Conservation (phyloP, 2,113 vertebrate species). For the Neolamprologus sp. region DNA sequence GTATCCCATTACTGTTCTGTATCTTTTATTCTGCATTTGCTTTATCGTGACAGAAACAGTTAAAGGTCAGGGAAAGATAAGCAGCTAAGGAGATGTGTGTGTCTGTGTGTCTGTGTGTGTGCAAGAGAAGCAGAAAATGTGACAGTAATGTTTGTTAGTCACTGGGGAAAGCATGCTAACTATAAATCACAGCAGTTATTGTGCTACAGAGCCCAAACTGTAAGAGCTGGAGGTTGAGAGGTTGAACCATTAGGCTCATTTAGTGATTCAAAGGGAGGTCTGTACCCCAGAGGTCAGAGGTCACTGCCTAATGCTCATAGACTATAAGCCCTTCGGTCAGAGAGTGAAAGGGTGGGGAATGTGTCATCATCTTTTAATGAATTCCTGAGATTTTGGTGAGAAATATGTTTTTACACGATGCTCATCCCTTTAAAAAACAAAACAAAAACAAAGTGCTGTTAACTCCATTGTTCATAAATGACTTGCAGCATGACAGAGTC, state of each 20-base stretch:
- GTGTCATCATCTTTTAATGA: not conserved
- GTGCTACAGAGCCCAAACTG: not conserved
- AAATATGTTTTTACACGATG: not conserved
- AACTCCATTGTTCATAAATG: not conserved
- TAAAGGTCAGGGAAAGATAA: not conserved
- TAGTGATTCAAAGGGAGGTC: not conserved
- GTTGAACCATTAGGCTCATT: not conserved
- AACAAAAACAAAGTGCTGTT: not conserved
- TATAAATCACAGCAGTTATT: constrained; percentile 25
- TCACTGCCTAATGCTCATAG: not conserved
- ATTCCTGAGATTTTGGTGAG: not conserved
- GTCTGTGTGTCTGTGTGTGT: not conserved
- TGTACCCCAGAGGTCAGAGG: constrained; percentile 10
- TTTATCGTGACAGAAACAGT: not conserved
- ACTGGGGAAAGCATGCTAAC: not conserved
- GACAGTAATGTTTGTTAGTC: constrained; percentile 3
- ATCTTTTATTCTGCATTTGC: not conserved
- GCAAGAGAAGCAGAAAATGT: not conserved
- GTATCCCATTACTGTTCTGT: not conserved
- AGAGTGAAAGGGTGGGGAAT: not conserved
- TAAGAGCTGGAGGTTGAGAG: not conserved
- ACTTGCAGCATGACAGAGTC: not conserved
- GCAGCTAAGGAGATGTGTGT: not conserved
- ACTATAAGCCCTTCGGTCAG: not conserved
- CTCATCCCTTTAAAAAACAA: not conserved